phyloP scores from a whole-genome alignment of 2,113 vertebrate species.

The Brachyistius frenatus region DNA sequence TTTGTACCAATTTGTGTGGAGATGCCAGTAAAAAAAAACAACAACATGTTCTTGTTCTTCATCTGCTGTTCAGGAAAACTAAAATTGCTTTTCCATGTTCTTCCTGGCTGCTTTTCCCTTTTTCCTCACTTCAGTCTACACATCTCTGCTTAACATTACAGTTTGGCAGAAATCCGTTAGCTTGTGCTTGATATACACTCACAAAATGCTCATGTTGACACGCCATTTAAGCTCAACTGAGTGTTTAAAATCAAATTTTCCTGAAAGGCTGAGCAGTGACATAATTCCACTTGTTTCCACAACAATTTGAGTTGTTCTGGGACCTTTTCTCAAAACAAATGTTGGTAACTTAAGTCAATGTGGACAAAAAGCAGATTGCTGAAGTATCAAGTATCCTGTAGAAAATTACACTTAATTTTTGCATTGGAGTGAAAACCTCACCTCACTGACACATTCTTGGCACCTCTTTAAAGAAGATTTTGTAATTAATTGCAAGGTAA shows the following conservation, averaged over 20 bases:
- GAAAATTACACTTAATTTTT: constrained; percentile 26
- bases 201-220: constrained; percentile 1
- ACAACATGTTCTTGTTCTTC: neutral
- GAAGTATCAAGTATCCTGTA: constrained; percentile 19
- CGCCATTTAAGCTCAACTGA: constrained; percentile 22
- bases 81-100: neutral
- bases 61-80: constrained; percentile 31
- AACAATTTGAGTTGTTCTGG: constrained; percentile 34
- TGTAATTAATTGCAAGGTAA: constrained; percentile 10
- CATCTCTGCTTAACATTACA: constrained; percentile 33
- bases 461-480: constrained; percentile 10
- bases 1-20: neutral
- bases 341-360: neutral
- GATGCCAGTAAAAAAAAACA: neutral
- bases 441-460: constrained; percentile 31
- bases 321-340: constrained; percentile 28
- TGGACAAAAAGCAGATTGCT: neutral
- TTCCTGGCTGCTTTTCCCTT: constrained; percentile 16
- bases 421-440: neutral
- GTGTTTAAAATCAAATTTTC: constrained; percentile 8
- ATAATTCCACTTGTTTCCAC: constrained; percentile 35
- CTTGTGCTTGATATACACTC: constrained; percentile 8
- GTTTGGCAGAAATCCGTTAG: constrained; percentile 32
- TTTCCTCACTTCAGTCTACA: constrained; percentile 1
- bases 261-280: neutral